Conservation (phyloP, 1,140 invertebrate genomes). For the Physella acuta region DNA sequence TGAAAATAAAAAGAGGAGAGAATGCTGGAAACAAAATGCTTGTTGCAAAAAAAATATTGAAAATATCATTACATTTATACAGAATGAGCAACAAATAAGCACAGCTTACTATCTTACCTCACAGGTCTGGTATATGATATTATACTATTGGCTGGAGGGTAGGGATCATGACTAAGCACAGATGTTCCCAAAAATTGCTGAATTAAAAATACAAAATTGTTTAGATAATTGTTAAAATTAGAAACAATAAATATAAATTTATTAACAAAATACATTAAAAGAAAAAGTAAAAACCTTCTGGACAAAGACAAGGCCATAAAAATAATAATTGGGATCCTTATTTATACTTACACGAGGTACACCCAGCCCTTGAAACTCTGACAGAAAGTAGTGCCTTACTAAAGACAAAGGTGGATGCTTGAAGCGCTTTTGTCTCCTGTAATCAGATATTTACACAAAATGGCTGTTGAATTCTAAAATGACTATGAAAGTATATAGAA, state of each 20-base stretch:
- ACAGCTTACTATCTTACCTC: background rate
- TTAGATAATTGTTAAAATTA: background rate
- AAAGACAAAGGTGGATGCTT: background rate
- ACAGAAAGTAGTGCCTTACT: conserved; percentile 18
- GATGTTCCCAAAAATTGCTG: background rate
- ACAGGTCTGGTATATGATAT: conserved; percentile 9
- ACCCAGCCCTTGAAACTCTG: conserved; percentile 6
- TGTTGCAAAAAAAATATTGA: background rate
- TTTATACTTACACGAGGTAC: conserved; percentile 8
- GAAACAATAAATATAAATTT: background rate
- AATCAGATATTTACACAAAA: too few species aligned
- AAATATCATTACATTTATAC: background rate
- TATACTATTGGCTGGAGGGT: conserved; percentile 14
- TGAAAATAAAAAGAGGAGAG: background rate
- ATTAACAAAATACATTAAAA: background rate
- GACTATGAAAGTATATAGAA: too few species aligned
- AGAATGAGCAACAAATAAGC: background rate
- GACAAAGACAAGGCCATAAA: background rate
- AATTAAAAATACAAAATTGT: background rate
- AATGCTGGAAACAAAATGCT: background rate
- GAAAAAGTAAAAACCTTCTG: background rate
- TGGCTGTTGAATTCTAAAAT: too few species aligned
- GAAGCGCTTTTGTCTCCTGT: conserved; percentile 14
- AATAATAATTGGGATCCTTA: background rate
- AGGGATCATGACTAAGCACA: conserved; percentile 14